Evolutionary conservation across 2,797 vertebrate genomes (phyloP).

Genomic region (Aselliscus stoliczkanus): DNA sequence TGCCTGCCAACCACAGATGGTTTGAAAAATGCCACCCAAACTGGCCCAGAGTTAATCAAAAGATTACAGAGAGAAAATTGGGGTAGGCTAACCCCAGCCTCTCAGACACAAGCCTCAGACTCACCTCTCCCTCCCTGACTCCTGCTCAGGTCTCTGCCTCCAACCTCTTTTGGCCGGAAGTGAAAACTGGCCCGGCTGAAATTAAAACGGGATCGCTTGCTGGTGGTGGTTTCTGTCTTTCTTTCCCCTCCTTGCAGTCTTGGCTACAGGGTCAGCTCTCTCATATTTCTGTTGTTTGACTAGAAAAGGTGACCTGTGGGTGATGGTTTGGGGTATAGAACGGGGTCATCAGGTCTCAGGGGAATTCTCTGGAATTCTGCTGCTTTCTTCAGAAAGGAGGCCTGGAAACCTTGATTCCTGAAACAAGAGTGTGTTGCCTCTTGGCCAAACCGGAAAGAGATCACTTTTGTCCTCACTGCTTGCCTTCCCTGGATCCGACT

Average conservation of each 20-base stretch:
- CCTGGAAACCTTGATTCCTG: background rate
- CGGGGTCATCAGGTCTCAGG: background rate
- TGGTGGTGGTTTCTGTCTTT: background rate
- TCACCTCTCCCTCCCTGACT: background rate
- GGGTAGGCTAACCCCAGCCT: background rate
- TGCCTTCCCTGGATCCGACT: background rate
- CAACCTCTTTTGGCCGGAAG: background rate
- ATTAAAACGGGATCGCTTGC: too few relatives aligned
- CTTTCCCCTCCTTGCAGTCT: background rate
- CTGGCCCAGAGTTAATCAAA: constrained; percentile 43
- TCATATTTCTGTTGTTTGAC: background rate
- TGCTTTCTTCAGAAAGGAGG: background rate
- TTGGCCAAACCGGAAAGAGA: background rate
- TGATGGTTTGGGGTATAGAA: background rate
- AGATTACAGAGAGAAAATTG: constrained; percentile 32
- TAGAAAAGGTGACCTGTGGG: background rate
- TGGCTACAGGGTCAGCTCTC: background rate
- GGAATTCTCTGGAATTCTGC: background rate
- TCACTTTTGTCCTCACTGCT: background rate
- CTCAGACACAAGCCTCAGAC: background rate
- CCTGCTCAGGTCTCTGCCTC: background rate
- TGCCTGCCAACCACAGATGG: background rate
- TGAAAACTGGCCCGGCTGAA: background rate
- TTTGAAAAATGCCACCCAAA: constrained; percentile 34
- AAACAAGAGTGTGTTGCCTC: background rate